Conservation (phyloP, 2,888 invertebrate species). For the Callimorpha dominula region DNA sequence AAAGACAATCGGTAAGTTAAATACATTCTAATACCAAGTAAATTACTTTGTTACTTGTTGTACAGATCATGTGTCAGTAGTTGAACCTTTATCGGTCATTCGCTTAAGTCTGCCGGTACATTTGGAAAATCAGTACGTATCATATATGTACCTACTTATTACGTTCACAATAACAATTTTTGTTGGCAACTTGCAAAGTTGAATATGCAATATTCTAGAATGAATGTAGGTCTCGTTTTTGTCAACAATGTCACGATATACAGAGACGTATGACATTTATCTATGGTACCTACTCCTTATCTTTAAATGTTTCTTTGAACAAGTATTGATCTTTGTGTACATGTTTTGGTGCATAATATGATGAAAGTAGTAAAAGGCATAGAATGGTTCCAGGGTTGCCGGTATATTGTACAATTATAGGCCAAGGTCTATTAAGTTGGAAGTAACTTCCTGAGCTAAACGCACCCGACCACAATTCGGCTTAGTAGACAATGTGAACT, state of each 20-base stretch:
- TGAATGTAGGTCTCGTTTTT: slow-evolving; percentile 65
- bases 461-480: background rate
- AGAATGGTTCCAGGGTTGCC: background rate
- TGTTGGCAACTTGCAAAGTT: slow-evolving; percentile 66
- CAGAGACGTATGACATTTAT: background rate
- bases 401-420: background rate
- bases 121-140: slow-evolving; percentile 59
- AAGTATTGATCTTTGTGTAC: background rate
- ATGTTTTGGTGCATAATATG: background rate
- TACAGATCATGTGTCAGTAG: slow-evolving; percentile 36
- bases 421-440: background rate
- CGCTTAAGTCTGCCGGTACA: slow-evolving; percentile 53
- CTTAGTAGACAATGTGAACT: background rate
- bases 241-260: slow-evolving; percentile 28
- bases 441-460: background rate
- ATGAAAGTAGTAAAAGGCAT: background rate
- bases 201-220: slow-evolving; percentile 60
- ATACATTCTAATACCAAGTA: slow-evolving; percentile 22
- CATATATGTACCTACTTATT: slow-evolving; percentile 17
- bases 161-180: slow-evolving; percentile 54
- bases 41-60: background rate
- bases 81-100: slow-evolving; percentile 75
- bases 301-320: background rate
- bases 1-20: background rate
- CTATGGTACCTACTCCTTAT: background rate